Evolutionary conservation across 2,888 invertebrate species (phyloP).

Genomic region (Andricus curvator): DNA sequence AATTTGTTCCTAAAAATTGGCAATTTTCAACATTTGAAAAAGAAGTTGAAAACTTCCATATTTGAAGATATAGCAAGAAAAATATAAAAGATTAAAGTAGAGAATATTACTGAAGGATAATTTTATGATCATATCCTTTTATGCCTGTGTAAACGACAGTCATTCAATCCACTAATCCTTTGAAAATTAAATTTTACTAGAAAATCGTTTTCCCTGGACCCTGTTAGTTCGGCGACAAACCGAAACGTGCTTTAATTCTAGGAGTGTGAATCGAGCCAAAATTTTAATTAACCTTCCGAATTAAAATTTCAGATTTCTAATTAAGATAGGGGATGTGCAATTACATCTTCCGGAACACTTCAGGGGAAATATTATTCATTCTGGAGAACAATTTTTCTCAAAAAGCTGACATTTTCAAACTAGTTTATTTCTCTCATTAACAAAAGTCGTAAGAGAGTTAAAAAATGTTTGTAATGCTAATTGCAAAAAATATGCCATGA

Average conservation of each 20-base stretch:
- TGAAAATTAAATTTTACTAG: conserved; percentile 50
- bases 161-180: conserved; percentile 50
- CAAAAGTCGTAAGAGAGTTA: too few relatives aligned
- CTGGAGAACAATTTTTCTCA: too few relatives aligned
- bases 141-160: conserved; percentile 30
- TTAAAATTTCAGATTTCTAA: conserved; percentile 20
- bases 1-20: neutral
- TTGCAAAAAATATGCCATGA: too few relatives aligned
- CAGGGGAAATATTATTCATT: neutral
- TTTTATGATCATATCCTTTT: too few relatives aligned
- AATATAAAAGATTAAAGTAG: too few relatives aligned
- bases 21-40: neutral
- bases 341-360: conserved; percentile 5
- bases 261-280: neutral
- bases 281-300: conserved; percentile 31
- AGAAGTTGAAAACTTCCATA: neutral
- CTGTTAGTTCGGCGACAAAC: conserved; percentile 40
- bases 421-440: too few relatives aligned
- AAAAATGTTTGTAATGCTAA: too few relatives aligned
- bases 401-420: too few relatives aligned
- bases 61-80: too few relatives aligned
- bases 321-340: conserved; percentile 15
- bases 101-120: too few relatives aligned
- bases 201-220: conserved; percentile 49
- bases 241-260: conserved; percentile 37